Conservation (phyloP, 2,113 vertebrate species). For the Anguilla japonica region DNA sequence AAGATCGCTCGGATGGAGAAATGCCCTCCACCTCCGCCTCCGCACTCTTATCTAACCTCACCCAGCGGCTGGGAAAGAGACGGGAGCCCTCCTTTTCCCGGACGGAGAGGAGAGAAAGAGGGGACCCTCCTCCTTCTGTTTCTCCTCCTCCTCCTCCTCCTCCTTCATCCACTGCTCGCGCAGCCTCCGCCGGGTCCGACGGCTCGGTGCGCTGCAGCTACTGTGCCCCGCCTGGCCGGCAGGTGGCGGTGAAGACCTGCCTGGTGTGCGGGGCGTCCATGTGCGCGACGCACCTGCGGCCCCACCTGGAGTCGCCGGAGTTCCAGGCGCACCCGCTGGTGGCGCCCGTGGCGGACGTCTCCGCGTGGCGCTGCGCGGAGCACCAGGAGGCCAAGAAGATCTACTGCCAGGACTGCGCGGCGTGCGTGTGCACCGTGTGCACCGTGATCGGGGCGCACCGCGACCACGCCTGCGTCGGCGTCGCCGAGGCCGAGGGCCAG, state of each 20-base stretch:
- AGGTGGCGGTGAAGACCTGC: constrained; percentile 73
- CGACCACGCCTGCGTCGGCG: constrained; percentile 66
- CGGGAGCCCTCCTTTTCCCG: neutral
- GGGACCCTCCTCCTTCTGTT: neutral
- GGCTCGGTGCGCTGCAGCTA: constrained; percentile 65
- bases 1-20: neutral
- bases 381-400: constrained; percentile 78
- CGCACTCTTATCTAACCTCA: neutral
- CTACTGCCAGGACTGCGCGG: constrained; percentile 69
- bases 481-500: constrained; percentile 69
- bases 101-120: neutral
- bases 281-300: constrained; percentile 69
- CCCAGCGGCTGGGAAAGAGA: neutral
- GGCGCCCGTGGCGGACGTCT: constrained; percentile 64
- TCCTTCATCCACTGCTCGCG: neutral
- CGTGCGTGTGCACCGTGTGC: constrained; percentile 75
- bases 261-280: constrained; percentile 77
- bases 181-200: neutral
- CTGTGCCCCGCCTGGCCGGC: constrained; percentile 55
- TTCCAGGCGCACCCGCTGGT: constrained; percentile 74
- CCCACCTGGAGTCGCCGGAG: constrained; percentile 68
- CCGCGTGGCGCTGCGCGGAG: constrained; percentile 69
- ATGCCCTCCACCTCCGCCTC: neutral
- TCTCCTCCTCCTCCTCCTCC: no score
- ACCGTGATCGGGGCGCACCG: constrained; percentile 70